Conservation (phyloP, 2,888 invertebrate genomes). For the Drosophila tanythrix region DNA sequence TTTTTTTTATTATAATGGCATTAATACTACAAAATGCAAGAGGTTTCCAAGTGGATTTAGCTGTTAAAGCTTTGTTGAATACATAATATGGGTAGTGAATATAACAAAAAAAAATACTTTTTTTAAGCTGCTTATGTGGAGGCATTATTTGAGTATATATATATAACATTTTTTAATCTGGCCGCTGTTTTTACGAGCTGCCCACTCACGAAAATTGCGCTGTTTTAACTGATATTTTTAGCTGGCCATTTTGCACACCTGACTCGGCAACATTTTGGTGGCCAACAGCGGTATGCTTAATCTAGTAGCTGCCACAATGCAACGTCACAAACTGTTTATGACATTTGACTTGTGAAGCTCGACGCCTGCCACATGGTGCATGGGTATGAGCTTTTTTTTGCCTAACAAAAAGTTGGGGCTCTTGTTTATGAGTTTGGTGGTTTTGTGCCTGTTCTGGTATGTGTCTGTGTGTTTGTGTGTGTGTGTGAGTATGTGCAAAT, state of each 20-base stretch:
- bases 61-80: constrained; percentile 7
- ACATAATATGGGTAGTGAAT: background rate
- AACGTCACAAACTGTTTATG: constrained; percentile 40
- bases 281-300: constrained; percentile 21
- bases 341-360: constrained; percentile 35
- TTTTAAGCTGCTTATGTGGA: background rate
- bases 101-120: too few species aligned
- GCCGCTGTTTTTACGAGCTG: background rate
- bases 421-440: constrained; percentile 21
- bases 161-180: background rate
- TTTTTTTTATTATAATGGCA: background rate
- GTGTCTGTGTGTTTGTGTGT: background rate
- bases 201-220: background rate
- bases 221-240: background rate
- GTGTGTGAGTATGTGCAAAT: background rate
- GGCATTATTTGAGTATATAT: background rate
- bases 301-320: constrained; percentile 20
- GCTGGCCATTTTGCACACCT: constrained; percentile 24
- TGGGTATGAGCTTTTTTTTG: constrained; percentile 8
- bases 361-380: constrained; percentile 10
- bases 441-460: background rate
- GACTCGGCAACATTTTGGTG: constrained; percentile 5
- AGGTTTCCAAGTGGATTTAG: background rate
- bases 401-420: constrained; percentile 9
- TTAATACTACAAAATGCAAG: background rate